Base-by-base conservation (phyloP, 2,113 vertebrate genomes). In the Manacus vitellinus region DNA sequence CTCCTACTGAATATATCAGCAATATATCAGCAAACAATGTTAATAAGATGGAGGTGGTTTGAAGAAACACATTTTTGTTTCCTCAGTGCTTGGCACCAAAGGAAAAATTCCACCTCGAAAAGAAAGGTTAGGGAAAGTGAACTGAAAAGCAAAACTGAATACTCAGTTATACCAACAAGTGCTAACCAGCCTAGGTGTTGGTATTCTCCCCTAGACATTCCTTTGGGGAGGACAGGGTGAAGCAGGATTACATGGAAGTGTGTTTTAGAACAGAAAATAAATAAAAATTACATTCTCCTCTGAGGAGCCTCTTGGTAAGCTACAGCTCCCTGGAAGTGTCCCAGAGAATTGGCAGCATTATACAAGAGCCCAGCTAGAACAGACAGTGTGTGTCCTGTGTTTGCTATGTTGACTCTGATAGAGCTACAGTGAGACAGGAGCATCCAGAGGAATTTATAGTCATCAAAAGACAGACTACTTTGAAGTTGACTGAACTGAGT, bases 121-220 rank as follows among this genome's bases (percentile, higher is more conserved):
- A 81, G 52, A 87, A 63, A 89, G 70, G 91, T 47, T 81, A 79
- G 30, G 27, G 71, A 91, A 95, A 88, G 88, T 80, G 77, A 91
- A 47, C 28, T 61, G 83, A 72, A 91, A 93, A 84, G 33, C 39
- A 68, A 85, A 93, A 88, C 1, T 37, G 47, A 97, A 85, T 54
- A 39, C 19, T 83, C 25, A 37, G 56, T 77, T 80, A 78, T 63
- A 95, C 59, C 71, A 74, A 33, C 39, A 94, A 84, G 43, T 7
- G 46, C 15, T 28, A 58, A 88, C 73, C 35, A 51, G 31, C n/a
- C 30, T 5, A 71, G 49, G 18, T 8, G 8, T 10, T 43, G 27
- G 19, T 58, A n/a, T 61, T 46, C n/a, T 70, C 21, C 44, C 6
- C 22, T 19, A 37, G n/a, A 20, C 8, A 7, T 44, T 44, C 67